Evolutionary conservation across 2,888 invertebrate genomes (phyloP).

Genomic region (Scaptomyza reducta): DNA sequence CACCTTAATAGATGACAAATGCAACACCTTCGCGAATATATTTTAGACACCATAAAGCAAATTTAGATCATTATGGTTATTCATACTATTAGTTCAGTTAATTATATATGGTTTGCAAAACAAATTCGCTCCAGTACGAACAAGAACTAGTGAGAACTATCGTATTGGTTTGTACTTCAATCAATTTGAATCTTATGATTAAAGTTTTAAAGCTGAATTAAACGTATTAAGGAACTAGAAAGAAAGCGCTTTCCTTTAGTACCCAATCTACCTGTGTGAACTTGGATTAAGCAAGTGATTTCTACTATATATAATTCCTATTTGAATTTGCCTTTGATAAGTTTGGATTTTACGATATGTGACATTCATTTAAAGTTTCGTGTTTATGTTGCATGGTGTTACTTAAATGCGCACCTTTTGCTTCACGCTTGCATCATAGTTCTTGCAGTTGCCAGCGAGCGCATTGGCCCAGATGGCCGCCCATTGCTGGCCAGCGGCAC

Average conservation of each 20-base stretch:
- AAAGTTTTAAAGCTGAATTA: too few relatives aligned
- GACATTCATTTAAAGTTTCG: neutral
- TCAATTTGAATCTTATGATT: too few relatives aligned
- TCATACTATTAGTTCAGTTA: neutral
- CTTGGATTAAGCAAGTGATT: too few relatives aligned
- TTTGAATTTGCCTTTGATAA: too few relatives aligned
- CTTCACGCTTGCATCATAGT: constrained; percentile 80
- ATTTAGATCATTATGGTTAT: neutral
- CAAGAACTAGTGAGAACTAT: neutral
- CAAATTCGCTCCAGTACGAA: too few relatives aligned
- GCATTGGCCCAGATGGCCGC: constrained; percentile 82
- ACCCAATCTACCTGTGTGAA: too few relatives aligned
- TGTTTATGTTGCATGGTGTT: constrained; percentile 47
- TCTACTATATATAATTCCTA: too few relatives aligned
- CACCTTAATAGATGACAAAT: constrained; percentile 5
- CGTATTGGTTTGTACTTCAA: neutral
- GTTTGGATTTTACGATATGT: too few relatives aligned
- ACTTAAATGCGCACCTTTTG: constrained; percentile 78
- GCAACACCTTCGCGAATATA: neutral
- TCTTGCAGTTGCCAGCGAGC: constrained; percentile 79
- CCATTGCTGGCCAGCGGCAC: constrained; percentile 76
- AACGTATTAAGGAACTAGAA: too few relatives aligned
- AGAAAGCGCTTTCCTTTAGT: too few relatives aligned
- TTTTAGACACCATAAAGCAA: neutral
- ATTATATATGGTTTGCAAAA: neutral